A percentile compares a stretch with the other conserved stretches of the same genome.
These are phyloP conservation scores for Chamaetylas fuelleborni DNA, from an alignment of 2,113 vertebrate genomes.

Conservation along the genomic window DNA sequence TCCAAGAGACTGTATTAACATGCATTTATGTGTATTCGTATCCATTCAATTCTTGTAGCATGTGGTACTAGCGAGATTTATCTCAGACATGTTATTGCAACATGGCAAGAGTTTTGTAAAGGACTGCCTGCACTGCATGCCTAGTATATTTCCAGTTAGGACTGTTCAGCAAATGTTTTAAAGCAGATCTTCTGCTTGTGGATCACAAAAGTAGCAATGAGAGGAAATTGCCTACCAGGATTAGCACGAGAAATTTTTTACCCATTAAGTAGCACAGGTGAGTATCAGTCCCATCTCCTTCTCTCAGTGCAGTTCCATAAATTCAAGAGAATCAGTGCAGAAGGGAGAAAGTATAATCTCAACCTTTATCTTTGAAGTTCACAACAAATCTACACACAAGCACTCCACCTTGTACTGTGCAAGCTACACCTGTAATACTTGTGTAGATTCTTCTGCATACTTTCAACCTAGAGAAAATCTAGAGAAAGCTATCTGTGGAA, in stretches of 20 bases:
- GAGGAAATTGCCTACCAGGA: neutral
- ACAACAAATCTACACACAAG: neutral
- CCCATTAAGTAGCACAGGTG: neutral
- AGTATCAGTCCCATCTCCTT: neutral
- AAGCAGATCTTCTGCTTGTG: neutral
- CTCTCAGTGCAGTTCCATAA: neutral
- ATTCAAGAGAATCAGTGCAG: neutral
- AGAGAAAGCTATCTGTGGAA: neutral
- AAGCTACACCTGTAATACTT: neutral
- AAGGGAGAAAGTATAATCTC: neutral
- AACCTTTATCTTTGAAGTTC: neutral
- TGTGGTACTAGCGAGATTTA: neutral
- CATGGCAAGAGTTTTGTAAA: neutral
- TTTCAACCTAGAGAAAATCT: neutral
- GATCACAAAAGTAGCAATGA: neutral
- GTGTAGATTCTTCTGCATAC: neutral
- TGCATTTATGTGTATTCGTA: neutral
- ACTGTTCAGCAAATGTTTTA: neutral
- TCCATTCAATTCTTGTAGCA: neutral
- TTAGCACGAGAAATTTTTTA: neutral
- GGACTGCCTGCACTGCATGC: neutral
- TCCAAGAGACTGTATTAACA: neutral
- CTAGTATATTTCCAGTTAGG: neutral
- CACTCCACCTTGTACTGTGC: accelerated
- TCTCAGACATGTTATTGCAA: neutral